A percentile compares a stretch with the other conserved stretches of the same genome.
These are phyloP conservation scores for Apodemia mormo DNA, from an alignment of 2,888 invertebrate species.

Conservation along the genomic window DNA sequence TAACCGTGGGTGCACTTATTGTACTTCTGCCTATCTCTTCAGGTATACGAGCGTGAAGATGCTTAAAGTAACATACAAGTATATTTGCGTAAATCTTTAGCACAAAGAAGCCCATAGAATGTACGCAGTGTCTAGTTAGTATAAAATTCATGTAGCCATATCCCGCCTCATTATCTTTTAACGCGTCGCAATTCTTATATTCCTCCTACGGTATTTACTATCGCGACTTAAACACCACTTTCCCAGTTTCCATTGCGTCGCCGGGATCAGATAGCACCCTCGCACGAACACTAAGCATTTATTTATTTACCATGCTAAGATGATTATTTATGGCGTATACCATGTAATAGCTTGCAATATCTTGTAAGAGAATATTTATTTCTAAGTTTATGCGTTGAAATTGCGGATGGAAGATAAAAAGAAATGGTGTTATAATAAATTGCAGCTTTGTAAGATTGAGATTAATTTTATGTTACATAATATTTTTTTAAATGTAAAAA, in stretches of 20 bases:
- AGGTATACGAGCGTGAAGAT: no score
- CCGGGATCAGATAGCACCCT: slow-evolving; percentile 67
- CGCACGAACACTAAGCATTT: slow-evolving; percentile 58
- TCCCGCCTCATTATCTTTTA: slow-evolving; percentile 75
- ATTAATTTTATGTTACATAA: neutral
- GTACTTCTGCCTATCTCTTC: no score
- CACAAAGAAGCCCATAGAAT: neutral
- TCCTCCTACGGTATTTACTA: slow-evolving; percentile 57
- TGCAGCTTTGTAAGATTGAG: neutral
- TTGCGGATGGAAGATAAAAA: slow-evolving; percentile 3
- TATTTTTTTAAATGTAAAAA: no score
- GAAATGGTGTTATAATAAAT: neutral
- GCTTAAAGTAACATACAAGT: neutral
- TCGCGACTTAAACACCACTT: slow-evolving; percentile 74
- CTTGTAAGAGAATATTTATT: slow-evolving; percentile 21
- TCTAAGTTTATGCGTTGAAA: slow-evolving; percentile 13
- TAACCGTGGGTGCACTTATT: no score
- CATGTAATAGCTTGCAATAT: slow-evolving; percentile 18
- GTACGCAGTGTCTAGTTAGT: neutral
- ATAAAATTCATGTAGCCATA: slow-evolving; percentile 37
- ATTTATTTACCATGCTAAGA: slow-evolving; percentile 75
- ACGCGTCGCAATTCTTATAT: slow-evolving; percentile 72
- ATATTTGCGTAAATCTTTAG: slow-evolving; percentile 20
- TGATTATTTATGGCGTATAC: slow-evolving; percentile 75
- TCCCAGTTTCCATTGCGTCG: slow-evolving; percentile 59